Percentiles rank a stretch among this genome's conserved stretches.
Evolutionary conservation across 2,113 vertebrate genomes (phyloP).

Genomic region (Saiga tatarica): DNA sequence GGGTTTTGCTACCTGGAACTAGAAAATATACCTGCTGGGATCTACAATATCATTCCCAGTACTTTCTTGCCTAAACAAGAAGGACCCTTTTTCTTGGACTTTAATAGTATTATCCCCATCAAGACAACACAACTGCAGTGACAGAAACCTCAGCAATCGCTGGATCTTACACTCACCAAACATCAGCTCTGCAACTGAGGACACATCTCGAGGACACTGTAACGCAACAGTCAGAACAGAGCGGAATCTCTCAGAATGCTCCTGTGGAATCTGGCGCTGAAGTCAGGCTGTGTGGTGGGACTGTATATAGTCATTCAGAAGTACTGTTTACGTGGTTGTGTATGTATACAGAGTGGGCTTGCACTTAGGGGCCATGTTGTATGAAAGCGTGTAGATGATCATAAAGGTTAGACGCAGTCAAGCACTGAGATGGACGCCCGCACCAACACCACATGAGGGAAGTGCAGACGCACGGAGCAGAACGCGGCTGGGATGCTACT

Average conservation of each 20-base stretch:
- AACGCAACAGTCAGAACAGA: neutral
- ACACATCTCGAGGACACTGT: neutral
- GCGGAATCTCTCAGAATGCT: neutral
- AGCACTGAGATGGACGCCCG: neutral
- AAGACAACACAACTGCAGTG: slow-evolving; percentile 94
- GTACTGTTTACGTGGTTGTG: slow-evolving; percentile 25
- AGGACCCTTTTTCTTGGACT: slow-evolving; percentile 98
- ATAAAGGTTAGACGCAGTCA: neutral
- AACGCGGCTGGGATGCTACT: neutral
- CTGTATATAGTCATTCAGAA: neutral
- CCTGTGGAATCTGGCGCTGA: slow-evolving; percentile 35
- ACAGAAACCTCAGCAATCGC: slow-evolving; percentile 61
- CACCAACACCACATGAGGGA: neutral
- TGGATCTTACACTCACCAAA: neutral
- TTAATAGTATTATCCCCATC: slow-evolving; percentile 87
- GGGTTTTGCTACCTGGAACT: slow-evolving; percentile 96
- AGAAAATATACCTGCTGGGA: slow-evolving; percentile 88
- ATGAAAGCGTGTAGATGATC: neutral
- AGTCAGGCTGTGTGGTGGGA: slow-evolving; percentile 21
- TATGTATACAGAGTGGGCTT: slow-evolving; percentile 16
- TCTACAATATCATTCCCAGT: slow-evolving; percentile 96
- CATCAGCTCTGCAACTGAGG: neutral
- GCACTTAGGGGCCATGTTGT: neutral
- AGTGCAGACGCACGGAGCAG: neutral
- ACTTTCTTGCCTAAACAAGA: slow-evolving; percentile 98